phyloP scores from a whole-genome alignment of 2,113 vertebrate species.

The Dasyprocta punctata region DNA sequence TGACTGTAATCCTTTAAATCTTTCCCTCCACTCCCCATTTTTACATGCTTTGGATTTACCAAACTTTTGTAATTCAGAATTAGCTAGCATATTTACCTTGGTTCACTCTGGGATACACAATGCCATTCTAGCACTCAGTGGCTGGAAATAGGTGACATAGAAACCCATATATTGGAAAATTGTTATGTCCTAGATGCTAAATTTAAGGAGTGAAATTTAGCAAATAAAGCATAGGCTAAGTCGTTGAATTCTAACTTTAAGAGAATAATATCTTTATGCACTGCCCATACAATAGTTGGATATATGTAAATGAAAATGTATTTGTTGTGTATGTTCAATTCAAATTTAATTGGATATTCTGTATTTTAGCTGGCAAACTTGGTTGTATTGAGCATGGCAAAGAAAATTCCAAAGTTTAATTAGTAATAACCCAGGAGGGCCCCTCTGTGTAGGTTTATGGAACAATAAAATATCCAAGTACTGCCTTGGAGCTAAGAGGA shows the following conservation, averaged over 20 bases:
- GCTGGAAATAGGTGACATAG: neutral
- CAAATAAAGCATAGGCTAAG: neutral
- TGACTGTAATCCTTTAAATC: conserved; percentile 34
- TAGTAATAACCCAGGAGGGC: neutral
- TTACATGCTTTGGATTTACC: conserved; percentile 46
- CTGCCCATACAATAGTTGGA: neutral
- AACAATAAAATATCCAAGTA: neutral
- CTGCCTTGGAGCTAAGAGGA: neutral
- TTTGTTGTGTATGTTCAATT: neutral
- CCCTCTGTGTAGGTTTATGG: neutral
- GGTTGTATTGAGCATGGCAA: neutral
- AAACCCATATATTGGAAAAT: neutral
- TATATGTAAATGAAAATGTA: neutral
- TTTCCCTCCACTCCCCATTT: neutral
- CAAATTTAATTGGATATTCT: neutral
- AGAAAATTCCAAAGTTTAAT: neutral
- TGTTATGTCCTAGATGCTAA: neutral
- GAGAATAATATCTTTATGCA: neutral
- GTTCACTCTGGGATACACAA: conserved; percentile 28
- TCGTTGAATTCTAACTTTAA: conserved; percentile 13
- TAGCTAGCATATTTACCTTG: conserved; percentile 51
- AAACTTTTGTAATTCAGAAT: conserved; percentile 30
- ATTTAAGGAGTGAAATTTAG: neutral
- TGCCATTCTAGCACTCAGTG: neutral
- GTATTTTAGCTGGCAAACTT: neutral